Evolutionary conservation across 2,888 invertebrate species (phyloP), one percentile per base, ranked within the genome.

Genomic region (Drosophila multiciliata): DNA sequence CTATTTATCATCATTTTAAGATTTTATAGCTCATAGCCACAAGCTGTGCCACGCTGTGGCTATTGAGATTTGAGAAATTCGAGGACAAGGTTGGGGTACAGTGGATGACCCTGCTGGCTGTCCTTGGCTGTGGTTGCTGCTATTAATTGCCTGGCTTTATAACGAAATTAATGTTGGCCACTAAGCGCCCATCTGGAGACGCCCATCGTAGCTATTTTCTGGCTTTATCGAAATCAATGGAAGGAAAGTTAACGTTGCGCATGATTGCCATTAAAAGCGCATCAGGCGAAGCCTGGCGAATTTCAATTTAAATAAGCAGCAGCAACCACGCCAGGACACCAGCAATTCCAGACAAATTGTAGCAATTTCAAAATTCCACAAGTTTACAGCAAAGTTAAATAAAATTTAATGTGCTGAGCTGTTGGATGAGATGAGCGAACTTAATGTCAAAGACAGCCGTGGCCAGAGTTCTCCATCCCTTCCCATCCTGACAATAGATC

Each of bases 341-440:
- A 59, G 57, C 61, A 52, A 63, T 26, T 33, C 36, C 69, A 79
- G 75, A 91, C 88, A 86, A 91, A 90, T 91, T 91, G 89, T 88
- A 82, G 80, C 87, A 86, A 88, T 89, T 86, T 90, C 64, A 71
- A 90, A 90, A 91, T 90, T 91, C 90, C 88, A 59, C 75, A 89
- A 86, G 87, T 86, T 86, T 73, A 75, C 58, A 61, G 70, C 76
- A 79, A 85, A 85, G 87, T 79, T 87, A 77, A 88, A 85, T 87
- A 83, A 87, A 86, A 85, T 86, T 86, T 74, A 85, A 85, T 87
- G 87, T 81, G 75, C 78, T 65, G 49, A 61, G 64, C 54, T 62
- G 38, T 52, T 29, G 6, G 50, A 45, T 32, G 42, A 52, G 38
- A 54, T 35, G 36, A 53, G 49, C 49, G 49, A 35, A 49, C 85